Evolutionary conservation across 2,113 vertebrate genomes (phyloP), one percentile per base, ranked within the genome.

Genomic region (Montifringilla adamsi): DNA sequence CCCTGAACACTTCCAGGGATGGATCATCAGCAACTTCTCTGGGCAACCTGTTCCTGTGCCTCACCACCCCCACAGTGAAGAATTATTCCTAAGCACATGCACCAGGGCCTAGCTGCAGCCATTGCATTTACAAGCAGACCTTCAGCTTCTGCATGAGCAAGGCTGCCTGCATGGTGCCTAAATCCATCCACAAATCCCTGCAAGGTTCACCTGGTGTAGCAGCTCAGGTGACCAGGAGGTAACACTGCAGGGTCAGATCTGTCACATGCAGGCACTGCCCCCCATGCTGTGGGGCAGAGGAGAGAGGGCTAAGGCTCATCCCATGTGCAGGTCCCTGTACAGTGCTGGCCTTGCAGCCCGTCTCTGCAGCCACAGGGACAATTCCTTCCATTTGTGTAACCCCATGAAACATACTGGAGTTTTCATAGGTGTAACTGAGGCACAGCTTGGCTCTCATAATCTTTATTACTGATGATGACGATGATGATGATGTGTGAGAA

Each of bases 401-500:
- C 41, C 83, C 5, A 1, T 37, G 60, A 81, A 96, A 92, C 44
- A 59, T 31, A 27, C 2, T 1, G 1, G 44, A 77, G 75, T 67
- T 84, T 94, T 55, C 84, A 70, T 6, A 88, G 82, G 69, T 66
- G 19, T 82, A 88, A 81, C 64, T 43, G 62, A 95, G 79, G 80
- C 44, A 49, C 83, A 64, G 53, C 82, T 96, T 81, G 85, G 76
- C 69, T 68, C 56, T 86, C 64, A 72, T 68, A 90, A 81, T 84
- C 84, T 87, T 89, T 96, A 84, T 90, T 93, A 84, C 91, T 92
- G 87, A 73, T 88, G 84, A 79, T 85, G 89, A 92, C 3, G 6
- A 83, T 68, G 63, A 80, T 67, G 70, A 96, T 96, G 95, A 97
- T 96, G 94, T 96, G 94, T 94, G 94, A 97, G 95, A 84, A 95